A percentile compares a stretch with the other conserved stretches of the same genome.
Evolutionary conservation across 2,888 invertebrate species (phyloP).

Genomic region (Orchesellides sinensis): DNA sequence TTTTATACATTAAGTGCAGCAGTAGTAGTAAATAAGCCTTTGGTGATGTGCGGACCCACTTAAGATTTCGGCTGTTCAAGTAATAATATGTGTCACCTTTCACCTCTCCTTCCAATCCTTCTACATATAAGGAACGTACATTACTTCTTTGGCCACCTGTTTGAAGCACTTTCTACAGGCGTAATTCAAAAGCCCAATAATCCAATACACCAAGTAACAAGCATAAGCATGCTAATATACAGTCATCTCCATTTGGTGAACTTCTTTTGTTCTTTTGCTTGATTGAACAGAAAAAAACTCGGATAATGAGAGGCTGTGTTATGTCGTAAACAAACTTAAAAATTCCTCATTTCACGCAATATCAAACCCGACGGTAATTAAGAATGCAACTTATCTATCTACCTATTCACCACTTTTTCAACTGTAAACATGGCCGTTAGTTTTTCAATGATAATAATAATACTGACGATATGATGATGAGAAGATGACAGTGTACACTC

Average conservation of each 20-base stretch:
- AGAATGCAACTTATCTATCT: constrained; percentile 26
- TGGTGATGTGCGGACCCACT: constrained; percentile 11
- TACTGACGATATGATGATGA: too few species aligned
- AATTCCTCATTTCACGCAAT: constrained; percentile 45
- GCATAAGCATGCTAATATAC: too few species aligned
- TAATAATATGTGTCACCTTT: constrained; percentile 59
- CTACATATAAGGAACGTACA: constrained; percentile 27
- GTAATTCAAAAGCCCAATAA: not conserved
- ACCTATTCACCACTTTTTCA: constrained; percentile 4
- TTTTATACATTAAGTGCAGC: not conserved
- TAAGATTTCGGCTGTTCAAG: constrained; percentile 9
- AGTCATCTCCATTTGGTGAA: constrained; percentile 1
- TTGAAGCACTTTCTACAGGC: constrained; percentile 1
- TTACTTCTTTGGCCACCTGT: constrained; percentile 38
- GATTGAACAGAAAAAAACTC: too few species aligned
- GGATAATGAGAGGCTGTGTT: constrained; percentile 1
- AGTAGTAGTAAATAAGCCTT: not conserved
- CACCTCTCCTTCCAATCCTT: constrained; percentile 46
- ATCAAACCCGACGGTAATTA: constrained; percentile 52
- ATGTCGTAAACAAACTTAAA: constrained; percentile 20
- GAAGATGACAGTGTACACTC: too few species aligned
- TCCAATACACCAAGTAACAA: constrained; percentile 24
- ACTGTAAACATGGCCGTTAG: constrained; percentile 52
- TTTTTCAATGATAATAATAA: constrained; percentile 19
- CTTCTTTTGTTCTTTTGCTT: too few species aligned